Conservation (phyloP, 1,140 invertebrate species). For the Tetranychus cinnabarinus region DNA sequence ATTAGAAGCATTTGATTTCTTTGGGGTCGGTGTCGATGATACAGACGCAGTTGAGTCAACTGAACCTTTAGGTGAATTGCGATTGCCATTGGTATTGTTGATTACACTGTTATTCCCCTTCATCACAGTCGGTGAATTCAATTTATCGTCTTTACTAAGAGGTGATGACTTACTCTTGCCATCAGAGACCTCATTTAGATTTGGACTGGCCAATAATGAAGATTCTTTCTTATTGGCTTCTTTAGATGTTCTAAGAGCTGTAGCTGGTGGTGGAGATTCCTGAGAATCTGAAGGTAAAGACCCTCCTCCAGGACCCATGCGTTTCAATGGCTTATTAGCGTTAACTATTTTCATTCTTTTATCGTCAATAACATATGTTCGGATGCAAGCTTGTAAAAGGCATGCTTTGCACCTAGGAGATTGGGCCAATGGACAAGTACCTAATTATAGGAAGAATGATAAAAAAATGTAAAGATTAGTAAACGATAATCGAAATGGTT, state of each 20-base stretch:
- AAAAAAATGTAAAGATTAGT: too few species aligned
- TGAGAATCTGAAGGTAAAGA: background rate
- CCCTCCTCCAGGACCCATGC: background rate
- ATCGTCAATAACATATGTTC: slow-evolving; percentile 8
- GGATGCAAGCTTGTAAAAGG: slow-evolving; percentile 5
- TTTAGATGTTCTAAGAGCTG: background rate
- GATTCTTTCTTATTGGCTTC: too few species aligned
- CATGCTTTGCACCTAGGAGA: slow-evolving; percentile 8
- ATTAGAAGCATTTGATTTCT: background rate
- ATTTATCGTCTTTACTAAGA: background rate
- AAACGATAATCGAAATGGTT: too few species aligned
- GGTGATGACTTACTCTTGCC: background rate
- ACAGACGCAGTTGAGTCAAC: background rate
- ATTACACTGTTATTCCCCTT: background rate
- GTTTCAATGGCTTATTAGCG: background rate
- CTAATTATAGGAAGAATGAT: background rate
- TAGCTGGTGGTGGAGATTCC: background rate
- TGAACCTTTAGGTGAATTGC: background rate
- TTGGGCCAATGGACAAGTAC: slow-evolving; percentile 3
- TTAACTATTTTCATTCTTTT: slow-evolving; percentile 1
- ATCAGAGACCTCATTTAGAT: background rate
- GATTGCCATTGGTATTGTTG: background rate
- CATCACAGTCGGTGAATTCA: background rate
- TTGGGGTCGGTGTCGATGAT: background rate
- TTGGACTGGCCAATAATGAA: background rate